Evolutionary conservation across 2,113 vertebrate genomes (phyloP).

Genomic region (Numenius arquata): DNA sequence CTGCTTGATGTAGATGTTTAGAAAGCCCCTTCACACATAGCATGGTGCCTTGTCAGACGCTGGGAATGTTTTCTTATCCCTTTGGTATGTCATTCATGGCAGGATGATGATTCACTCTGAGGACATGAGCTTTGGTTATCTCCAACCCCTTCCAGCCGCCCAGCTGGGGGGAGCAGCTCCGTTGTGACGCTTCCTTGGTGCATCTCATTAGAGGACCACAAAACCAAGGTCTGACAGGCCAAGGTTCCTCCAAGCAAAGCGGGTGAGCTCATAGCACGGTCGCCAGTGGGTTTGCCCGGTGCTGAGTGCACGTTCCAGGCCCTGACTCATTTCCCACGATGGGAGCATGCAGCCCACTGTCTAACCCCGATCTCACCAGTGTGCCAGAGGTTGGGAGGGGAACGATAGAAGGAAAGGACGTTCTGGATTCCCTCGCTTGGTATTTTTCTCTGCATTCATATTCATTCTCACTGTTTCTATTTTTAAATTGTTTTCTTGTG

Average conservation of each 20-base stretch:
- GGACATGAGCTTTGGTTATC: not conserved
- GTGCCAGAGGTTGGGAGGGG: not conserved
- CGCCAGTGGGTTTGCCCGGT: not conserved
- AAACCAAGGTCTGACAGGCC: not conserved
- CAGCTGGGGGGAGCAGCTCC: not conserved
- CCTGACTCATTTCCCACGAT: conserved; percentile 5
- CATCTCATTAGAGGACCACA: not conserved
- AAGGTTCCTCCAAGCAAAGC: not conserved
- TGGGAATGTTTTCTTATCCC: not conserved
- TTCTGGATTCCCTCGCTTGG: not conserved
- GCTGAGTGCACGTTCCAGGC: not conserved
- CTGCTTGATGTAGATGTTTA: not conserved
- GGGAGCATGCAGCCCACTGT: not conserved
- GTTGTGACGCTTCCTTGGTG: not conserved
- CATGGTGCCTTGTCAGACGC: not conserved
- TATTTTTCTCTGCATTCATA: not conserved
- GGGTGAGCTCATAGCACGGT: not conserved
- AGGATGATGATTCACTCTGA: conserved; percentile 17
- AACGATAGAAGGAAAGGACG: not conserved
- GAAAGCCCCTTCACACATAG: not conserved
- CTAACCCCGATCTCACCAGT: not conserved
- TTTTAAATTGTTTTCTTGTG: conserved; percentile 14
- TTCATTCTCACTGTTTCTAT: not conserved
- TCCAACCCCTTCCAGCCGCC: not conserved
- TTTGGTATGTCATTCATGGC: conserved; percentile 6